Percentiles rank a stretch among this genome's conserved stretches.
Conservation (phyloP, 1,140 invertebrate species). For the Spodoptera litura region DNA sequence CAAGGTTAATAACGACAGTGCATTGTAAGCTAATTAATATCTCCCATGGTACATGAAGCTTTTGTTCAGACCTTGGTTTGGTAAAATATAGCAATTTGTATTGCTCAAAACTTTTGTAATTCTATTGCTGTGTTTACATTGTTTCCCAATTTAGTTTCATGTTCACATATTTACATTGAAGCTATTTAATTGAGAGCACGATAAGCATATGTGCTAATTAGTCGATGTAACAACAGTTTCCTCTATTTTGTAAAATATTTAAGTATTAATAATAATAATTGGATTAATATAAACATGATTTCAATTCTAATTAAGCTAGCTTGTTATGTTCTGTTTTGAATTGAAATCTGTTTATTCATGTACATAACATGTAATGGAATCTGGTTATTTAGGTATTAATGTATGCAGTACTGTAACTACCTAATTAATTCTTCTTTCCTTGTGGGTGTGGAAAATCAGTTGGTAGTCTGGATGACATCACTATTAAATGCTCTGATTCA, state of each 20-base stretch:
- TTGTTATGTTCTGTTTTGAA: constrained; percentile 12
- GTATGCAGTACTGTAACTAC: constrained; percentile 19
- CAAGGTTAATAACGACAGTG: constrained; percentile 67
- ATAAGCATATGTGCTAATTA: constrained; percentile 13
- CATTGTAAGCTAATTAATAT: constrained; percentile 61
- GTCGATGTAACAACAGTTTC: constrained; percentile 2
- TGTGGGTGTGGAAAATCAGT: constrained; percentile 42
- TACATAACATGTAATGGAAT: constrained; percentile 21
- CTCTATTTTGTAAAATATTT: constrained; percentile 9
- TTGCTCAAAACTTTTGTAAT: constrained; percentile 27
- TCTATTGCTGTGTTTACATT: background rate
- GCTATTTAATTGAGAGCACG: background rate
- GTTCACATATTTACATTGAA: background rate
- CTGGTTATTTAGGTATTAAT: background rate
- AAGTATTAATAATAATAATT: too few relatives aligned
- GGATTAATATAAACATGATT: background rate
- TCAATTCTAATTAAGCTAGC: constrained; percentile 5
- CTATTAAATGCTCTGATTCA: constrained; percentile 56
- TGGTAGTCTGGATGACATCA: constrained; percentile 53
- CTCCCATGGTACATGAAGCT: constrained; percentile 60
- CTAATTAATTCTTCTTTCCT: constrained; percentile 5
- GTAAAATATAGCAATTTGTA: background rate
- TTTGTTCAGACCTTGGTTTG: constrained; percentile 52
- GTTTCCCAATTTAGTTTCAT: constrained; percentile 3
- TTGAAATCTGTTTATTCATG: constrained; percentile 7